A percentile compares a stretch with the other conserved stretches of the same genome.
Conservation (phyloP, 1,140 invertebrate genomes). For the Penaeus indicus region DNA sequence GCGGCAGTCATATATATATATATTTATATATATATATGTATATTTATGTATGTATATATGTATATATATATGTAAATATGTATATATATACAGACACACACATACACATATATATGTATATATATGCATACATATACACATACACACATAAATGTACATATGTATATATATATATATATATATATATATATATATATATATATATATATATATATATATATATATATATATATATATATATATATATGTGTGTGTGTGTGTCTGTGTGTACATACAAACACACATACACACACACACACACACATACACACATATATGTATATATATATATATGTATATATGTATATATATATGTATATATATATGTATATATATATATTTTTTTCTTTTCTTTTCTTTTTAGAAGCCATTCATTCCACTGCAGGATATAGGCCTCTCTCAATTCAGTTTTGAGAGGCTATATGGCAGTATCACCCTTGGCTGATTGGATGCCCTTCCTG, state of each 20-base stretch:
- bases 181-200: neutral
- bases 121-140: neutral
- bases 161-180: neutral
- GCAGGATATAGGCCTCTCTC: too few relatives aligned
- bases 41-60: too few relatives aligned
- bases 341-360: conserved; percentile 25
- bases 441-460: too few relatives aligned
- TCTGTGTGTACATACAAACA: neutral
- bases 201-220: neutral
- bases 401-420: too few relatives aligned
- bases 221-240: neutral
- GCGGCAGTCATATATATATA: neutral
- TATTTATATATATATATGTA: neutral
- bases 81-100: neutral
- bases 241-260: neutral
- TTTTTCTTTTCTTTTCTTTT: too few relatives aligned
- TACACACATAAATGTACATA: conserved; percentile 1
- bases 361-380: conserved; percentile 25
- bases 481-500: too few relatives aligned
- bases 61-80: neutral
- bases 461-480: too few relatives aligned
- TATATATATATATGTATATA: neutral
- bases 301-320: neutral
- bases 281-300: neutral
- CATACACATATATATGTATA: neutral